Base-by-base conservation (phyloP, 2,888 invertebrate species). In the Bellardia bayeri region DNA sequence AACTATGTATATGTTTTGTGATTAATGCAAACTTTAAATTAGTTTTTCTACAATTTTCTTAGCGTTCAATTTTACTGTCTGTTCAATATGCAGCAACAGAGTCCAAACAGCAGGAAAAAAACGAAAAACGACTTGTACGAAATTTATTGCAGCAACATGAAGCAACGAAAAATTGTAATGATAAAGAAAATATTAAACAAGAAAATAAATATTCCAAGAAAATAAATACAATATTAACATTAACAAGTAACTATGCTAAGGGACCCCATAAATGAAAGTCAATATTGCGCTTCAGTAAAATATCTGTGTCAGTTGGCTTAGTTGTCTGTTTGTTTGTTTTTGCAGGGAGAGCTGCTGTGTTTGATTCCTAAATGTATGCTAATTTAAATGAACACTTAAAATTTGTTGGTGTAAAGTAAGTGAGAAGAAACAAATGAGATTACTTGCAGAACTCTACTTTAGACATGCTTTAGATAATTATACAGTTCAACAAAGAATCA, bases 1-100 rank as follows among this genome's bases (percentile, higher is more conserved):
- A 51, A 0, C n/a, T 51, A 14, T n/a, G n/a, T 6, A 6, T 3
- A 30, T 64, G 33, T 37, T 56, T 79, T 81, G 79, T 88, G 89
- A 89, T 89, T 89, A 90, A 90, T 89, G 83, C 86, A 89, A 90
- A 90, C 83, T 90, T 90, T 89, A 90, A 90, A 89, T 90, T 89
- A 89, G 89, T 89, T 89, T 90, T 75, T 88, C 85, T 78, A 16
- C 74, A 66, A 68, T 82, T 83, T 87, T 82, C 81, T 64, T 23
- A 71, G 81, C 71, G 54, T 58, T 66, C 64, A 42, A 69, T 69
- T 45, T 68, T 66, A 49, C 56, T 80, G 85, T 42, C 80, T 63
- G 74, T 75, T 75, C 63, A 80, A 85, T 80, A 80, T 80, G 54
- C 56, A 42, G 37, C 6, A 30, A 75, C 51, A 61, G 9, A 16